A percentile compares a stretch with the other conserved stretches of the same genome.
Evolutionary conservation across 2,797 vertebrate genomes (phyloP).

Genomic region (Sebastes wilsoni): DNA sequence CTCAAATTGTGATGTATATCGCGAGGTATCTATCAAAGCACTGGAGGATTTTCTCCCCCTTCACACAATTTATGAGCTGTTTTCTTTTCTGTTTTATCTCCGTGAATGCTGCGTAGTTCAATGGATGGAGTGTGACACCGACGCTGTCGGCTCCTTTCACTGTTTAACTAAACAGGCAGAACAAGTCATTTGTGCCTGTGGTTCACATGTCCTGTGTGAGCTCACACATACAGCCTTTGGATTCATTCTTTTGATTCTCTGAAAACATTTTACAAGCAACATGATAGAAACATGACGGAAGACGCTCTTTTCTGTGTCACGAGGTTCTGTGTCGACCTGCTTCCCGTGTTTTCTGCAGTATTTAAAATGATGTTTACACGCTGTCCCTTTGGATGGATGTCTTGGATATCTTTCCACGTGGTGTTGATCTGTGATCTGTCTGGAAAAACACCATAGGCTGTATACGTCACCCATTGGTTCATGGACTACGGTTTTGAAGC

Average conservation of each 20-base stretch:
- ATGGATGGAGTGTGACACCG: background rate
- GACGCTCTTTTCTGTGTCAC: background rate
- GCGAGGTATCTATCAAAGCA: constrained; percentile 8
- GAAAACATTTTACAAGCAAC: background rate
- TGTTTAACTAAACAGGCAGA: background rate
- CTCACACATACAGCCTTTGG: background rate
- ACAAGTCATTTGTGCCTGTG: background rate
- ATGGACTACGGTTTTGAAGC: too few relatives aligned
- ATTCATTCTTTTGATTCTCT: background rate
- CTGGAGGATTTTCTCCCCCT: constrained; percentile 13
- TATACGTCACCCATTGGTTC: too few relatives aligned
- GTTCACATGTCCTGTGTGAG: background rate
- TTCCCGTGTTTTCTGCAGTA: background rate
- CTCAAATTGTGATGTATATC: constrained; percentile 15
- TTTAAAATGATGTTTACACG: background rate
- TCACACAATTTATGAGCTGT: constrained; percentile 17
- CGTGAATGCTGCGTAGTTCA: background rate
- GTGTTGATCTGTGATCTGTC: background rate
- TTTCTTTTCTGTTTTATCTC: constrained; percentile 27
- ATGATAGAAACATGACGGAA: background rate
- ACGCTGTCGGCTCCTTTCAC: background rate
- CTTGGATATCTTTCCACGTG: background rate
- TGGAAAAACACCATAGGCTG: background rate
- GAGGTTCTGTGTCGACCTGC: background rate
- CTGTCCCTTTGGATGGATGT: background rate